A percentile compares a stretch with the other conserved stretches of the same genome.
These are phyloP conservation scores for Psittacula echo DNA, from an alignment of 2,797 vertebrate genomes.

Conservation along the genomic window DNA sequence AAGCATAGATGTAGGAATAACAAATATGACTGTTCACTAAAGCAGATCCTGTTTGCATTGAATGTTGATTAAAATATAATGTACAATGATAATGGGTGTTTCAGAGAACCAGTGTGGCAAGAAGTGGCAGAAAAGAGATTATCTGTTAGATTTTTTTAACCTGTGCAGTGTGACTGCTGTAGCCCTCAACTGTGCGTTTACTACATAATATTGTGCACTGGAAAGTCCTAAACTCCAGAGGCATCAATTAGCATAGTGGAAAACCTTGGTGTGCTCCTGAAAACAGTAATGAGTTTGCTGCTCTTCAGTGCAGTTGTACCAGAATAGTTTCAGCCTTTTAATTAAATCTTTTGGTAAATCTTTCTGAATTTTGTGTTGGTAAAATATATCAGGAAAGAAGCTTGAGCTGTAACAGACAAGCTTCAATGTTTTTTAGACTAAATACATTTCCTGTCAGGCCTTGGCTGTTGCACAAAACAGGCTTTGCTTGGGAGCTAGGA, in stretches of 20 bases:
- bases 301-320: not conserved
- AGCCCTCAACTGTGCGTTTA: not conserved
- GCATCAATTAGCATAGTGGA: not conserved
- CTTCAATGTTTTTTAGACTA: not conserved
- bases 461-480: not conserved
- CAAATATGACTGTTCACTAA: slow-evolving; percentile 7
- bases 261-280: not conserved
- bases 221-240: not conserved
- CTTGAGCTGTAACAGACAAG: not conserved
- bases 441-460: not conserved
- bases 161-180: not conserved
- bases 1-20: not conserved
- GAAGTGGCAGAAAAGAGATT: not conserved
- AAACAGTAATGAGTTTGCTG: not conserved
- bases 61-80: not conserved
- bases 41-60: not conserved
- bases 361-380: not conserved
- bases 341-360: not conserved
- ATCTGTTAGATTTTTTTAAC: not conserved
- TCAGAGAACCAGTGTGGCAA: not conserved
- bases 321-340: not conserved
- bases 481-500: not conserved
- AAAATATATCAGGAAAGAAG: not conserved
- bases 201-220: not conserved
- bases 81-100: not conserved